Base-by-base conservation (phyloP, 2,888 invertebrate species). In the Terebella lapidaria region DNA sequence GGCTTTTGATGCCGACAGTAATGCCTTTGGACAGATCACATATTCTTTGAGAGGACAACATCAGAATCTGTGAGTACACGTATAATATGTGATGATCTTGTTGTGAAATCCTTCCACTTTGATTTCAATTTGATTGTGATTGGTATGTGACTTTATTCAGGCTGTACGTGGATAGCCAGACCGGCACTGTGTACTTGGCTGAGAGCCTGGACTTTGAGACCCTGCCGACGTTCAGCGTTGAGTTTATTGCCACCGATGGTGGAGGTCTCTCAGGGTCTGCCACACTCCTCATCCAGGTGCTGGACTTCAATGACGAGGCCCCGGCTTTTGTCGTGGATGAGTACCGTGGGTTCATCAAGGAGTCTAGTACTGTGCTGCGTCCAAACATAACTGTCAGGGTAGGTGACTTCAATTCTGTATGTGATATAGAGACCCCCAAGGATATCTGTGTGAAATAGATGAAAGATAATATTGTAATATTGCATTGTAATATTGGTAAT, bases 151-250 rank as follows among this genome's bases (percentile, higher is more conserved):
- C n/a, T n/a, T n/a, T n/a, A n/a, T n/a, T n/a, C 42, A 75, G 75
- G 51, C 94, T 94, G 77, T 81, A 89, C 20, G 78, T 94, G 72
- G 89, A 94, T 79, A 85, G 88, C 49, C 83, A 84, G 24, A 88
- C 87, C 1, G 94, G 94, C 1, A 90, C 91, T 75, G 77, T 95
- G 53, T 85, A 87, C 70, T 91, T 92, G 0, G 92, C 90, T 0
- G 89, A 89, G 71, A 89, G 89, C 0, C 78, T 94, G 60, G 92
- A 94, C 78, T 74, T 68, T 63, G 74, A 74, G 46, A 49, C 15
- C 47, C 57, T 22, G 49, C 22, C 18, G n/a, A 35, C n/a, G 15
- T 29, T 42, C 28, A 20, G 24, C 10, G 24, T 60, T 20, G 26
- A 28, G 49, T 30, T 29, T 42, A 30, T 42, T 5, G 60, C 60